Evolutionary conservation across 2,888 invertebrate genomes (phyloP).

Genomic region (Acanthococcus lagerstroemiae): DNA sequence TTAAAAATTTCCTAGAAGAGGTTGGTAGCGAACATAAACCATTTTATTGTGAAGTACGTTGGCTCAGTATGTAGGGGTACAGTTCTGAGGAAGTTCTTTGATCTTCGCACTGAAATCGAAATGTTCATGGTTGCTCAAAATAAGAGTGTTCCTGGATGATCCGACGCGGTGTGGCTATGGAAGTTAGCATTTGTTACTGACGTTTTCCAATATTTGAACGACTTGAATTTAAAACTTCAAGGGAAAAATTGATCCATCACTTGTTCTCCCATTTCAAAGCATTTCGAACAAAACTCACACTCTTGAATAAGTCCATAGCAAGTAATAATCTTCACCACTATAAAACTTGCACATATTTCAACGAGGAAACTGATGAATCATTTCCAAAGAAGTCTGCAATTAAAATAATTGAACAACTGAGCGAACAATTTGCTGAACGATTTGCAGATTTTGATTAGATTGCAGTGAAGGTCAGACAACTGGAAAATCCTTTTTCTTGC

Average conservation of each 20-base stretch:
- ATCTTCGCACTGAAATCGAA: not conserved
- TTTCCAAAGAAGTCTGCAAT: not conserved
- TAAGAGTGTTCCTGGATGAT: not conserved
- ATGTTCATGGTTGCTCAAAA: not conserved
- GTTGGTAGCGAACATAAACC: conserved; percentile 14
- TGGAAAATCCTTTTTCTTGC: not conserved
- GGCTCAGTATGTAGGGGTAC: not conserved
- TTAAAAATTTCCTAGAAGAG: conserved; percentile 26
- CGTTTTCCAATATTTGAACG: not conserved
- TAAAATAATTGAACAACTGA: not conserved
- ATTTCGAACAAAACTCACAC: not conserved
- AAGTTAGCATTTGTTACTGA: not conserved
- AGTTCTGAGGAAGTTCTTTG: not conserved
- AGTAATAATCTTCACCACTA: not conserved
- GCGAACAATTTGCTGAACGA: not conserved
- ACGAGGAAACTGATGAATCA: not conserved
- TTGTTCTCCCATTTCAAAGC: not conserved
- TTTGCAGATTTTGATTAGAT: not conserved
- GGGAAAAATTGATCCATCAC: not conserved
- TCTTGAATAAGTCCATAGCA: not conserved
- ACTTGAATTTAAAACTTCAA: not conserved
- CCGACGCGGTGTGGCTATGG: not conserved
- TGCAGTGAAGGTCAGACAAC: not conserved
- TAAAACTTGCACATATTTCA: not conserved
- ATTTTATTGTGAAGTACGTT: not conserved